Conservation (phyloP, 1,140 invertebrate genomes). For the Lordiphosa mommai region DNA sequence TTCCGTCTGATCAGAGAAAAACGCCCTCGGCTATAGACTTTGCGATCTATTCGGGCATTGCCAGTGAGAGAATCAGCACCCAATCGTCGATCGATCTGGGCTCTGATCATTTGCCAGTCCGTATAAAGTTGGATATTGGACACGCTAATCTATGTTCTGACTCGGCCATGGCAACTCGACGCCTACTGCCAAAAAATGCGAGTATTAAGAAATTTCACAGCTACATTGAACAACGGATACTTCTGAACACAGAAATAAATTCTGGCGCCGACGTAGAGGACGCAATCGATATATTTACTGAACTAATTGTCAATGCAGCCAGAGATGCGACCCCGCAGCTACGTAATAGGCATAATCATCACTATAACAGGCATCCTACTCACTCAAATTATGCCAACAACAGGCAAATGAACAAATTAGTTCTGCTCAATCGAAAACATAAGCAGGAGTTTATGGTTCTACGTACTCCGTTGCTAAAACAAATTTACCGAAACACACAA, state of each 20-base stretch:
- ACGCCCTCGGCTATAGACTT: neutral
- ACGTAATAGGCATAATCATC: too few relatives aligned
- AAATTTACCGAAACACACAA: too few relatives aligned
- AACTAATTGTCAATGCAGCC: too few relatives aligned
- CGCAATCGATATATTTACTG: neutral
- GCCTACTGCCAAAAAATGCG: neutral
- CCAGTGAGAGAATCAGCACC: neutral
- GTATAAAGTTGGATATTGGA: neutral
- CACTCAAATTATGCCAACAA: too few relatives aligned
- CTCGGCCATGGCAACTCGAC: neutral
- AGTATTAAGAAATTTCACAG: neutral
- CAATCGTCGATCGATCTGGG: neutral
- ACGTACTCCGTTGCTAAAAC: too few relatives aligned
- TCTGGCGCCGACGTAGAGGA: neutral
- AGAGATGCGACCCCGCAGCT: too few relatives aligned
- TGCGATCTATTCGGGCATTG: neutral
- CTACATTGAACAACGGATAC: neutral
- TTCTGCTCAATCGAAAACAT: too few relatives aligned
- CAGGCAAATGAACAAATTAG: too few relatives aligned
- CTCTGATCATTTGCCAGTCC: neutral
- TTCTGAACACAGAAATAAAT: neutral
- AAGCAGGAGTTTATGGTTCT: too few relatives aligned
- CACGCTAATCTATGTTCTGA: neutral
- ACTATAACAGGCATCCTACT: too few relatives aligned
- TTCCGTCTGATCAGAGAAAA: neutral